A percentile compares a stretch with the other conserved stretches of the same genome.
Conservation (phyloP, 1,140 invertebrate genomes). For the Dolichoris vasculosae region DNA sequence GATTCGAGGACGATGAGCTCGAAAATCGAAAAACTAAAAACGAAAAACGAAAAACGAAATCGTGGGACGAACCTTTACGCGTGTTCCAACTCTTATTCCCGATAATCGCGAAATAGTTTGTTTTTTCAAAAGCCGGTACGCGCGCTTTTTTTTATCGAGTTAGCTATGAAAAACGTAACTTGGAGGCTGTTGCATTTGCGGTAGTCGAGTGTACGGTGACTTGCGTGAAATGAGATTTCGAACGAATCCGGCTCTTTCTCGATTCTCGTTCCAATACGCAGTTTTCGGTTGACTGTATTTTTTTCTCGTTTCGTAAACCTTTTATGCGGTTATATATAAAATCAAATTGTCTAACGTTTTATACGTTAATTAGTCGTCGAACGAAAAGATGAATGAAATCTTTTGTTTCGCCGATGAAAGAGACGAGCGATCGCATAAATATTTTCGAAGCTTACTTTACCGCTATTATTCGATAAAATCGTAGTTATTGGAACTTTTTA, state of each 20-base stretch:
- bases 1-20: not conserved
- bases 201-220: not conserved
- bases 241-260: not conserved
- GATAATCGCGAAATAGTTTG: not conserved
- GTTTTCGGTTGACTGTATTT: slow-evolving; percentile 20
- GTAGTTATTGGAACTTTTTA: too few species aligned
- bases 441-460: not conserved
- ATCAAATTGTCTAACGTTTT: slow-evolving; percentile 12
- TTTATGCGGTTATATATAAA: too few species aligned
- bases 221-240: slow-evolving; percentile 27
- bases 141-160: not conserved
- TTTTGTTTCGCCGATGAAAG: not conserved
- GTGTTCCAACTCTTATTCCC: not conserved
- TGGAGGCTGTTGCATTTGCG: not conserved
- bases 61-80: not conserved
- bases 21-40: too few species aligned
- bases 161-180: not conserved
- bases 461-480: not conserved
- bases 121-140: not conserved
- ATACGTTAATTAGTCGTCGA: not conserved
- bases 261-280: not conserved
- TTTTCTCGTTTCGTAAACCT: too few species aligned
- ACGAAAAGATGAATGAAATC: slow-evolving; percentile 9
- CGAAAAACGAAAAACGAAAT: not conserved
- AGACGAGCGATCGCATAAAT: not conserved